Percentiles rank a stretch among this genome's conserved stretches.
Evolutionary conservation across 2,797 vertebrate species (phyloP).

Genomic region (Octomys mimax): DNA sequence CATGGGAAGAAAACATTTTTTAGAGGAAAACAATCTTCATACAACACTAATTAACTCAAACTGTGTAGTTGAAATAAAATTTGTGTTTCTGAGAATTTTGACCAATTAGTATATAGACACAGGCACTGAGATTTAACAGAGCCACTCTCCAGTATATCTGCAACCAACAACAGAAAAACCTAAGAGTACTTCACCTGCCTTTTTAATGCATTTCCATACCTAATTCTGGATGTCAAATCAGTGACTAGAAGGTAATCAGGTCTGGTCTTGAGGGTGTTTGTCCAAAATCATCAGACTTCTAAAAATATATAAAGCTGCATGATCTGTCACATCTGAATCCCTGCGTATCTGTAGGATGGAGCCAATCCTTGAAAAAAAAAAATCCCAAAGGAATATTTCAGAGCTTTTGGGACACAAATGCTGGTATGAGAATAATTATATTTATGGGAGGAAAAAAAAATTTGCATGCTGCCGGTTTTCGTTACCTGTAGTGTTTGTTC

Average conservation of each 20-base stretch:
- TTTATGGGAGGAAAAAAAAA: background rate
- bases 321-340: background rate
- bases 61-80: no score
- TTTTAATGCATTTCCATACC: background rate
- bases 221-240: background rate
- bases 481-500: background rate
- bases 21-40: no score
- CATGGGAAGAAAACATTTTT: background rate
- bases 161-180: background rate
- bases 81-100: no score
- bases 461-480: background rate
- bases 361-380: background rate
- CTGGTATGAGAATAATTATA: background rate
- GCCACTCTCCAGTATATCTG: background rate
- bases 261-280: background rate
- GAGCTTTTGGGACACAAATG: background rate
- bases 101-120: background rate
- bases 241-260: background rate
- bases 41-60: no score
- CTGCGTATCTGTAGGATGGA: background rate
- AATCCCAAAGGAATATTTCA: slow-evolving; percentile 2
- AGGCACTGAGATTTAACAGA: background rate
- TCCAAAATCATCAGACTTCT: background rate
- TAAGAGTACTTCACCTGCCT: background rate
- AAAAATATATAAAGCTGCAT: background rate